phyloP scores from a whole-genome alignment of 2,797 vertebrate genomes.

The Enteromius fasciolatus region DNA sequence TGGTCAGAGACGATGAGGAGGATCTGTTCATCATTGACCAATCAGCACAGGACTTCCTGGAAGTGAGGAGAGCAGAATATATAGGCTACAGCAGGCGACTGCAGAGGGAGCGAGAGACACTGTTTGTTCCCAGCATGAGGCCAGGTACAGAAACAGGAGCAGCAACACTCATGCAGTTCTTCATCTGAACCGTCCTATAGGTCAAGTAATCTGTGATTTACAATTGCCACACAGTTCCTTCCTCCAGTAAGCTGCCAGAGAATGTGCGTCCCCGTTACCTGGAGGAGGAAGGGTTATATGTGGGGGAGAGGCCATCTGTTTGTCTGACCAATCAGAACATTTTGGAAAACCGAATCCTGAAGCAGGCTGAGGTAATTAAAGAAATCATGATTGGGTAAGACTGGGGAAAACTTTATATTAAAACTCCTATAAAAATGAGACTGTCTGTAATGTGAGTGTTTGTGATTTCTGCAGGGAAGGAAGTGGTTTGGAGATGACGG shows the following conservation, averaged over 20 bases:
- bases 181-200: neutral
- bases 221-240: constrained; percentile 77
- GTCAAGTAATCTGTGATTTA: neutral
- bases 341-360: constrained; percentile 90
- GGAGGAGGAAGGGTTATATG: constrained; percentile 96
- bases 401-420: too few species aligned
- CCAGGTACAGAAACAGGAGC: constrained; percentile 75
- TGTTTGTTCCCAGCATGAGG: constrained; percentile 85
- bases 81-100: constrained; percentile 72
- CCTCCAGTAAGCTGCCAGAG: constrained; percentile 85
- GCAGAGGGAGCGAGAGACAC: constrained; percentile 78
- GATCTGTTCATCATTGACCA: constrained; percentile 81
- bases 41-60: constrained; percentile 80
- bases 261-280: constrained; percentile 87
- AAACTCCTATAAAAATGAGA: neutral
- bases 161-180: neutral
- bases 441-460: neutral
- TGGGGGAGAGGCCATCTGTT: constrained; percentile 84
- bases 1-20: constrained; percentile 74
- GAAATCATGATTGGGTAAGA: neutral
- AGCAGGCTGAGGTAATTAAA: constrained; percentile 81
- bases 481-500: constrained; percentile 96
- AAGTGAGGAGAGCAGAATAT: constrained; percentile 81
- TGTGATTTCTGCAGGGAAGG: constrained; percentile 72
- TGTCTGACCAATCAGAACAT: constrained; percentile 86